Base-by-base conservation (phyloP, 1,140 invertebrate species). In the Tetramorium alpestre region DNA sequence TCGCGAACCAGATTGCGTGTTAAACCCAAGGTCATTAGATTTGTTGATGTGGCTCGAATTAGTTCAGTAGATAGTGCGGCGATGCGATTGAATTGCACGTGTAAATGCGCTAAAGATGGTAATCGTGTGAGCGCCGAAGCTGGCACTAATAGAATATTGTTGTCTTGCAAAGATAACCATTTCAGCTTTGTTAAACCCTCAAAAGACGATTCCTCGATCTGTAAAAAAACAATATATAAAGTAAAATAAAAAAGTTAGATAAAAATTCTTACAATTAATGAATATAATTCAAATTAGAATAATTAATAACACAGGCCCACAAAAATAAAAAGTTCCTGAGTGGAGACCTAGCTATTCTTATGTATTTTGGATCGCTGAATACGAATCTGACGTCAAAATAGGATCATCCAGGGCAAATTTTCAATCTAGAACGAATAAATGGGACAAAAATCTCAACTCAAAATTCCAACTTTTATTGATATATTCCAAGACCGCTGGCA, bases 1-100 rank as follows among this genome's bases (percentile, higher is more conserved):
- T 99, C 98, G 60, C 98, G 96, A 16, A 99, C 98, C 1, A 99
- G 97, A 94, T 99, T 99, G 86, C 98, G 96, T 0, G 97, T 97
- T 22, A 99, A 93, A 7, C 97, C 96, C 38, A 98, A 93, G n/a
- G 96, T 97, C 0, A 97, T 96, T 10, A 96, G 93, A 22, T 92
- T 94, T 0, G 95, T 91, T n/a, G 95, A 94, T 13, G 96, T 93
- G 1, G 97, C 96, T 77, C 96, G 95, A 10, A 98, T 94, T 70
- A 98, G 97, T 87, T 98, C 97, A n/a, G 96, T 96, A 0, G 98
- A 98, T 7, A 99, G 94, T 3, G 98, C 98, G 0, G 98, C 97
- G 7, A 99, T 97, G 87, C 98, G 96, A 94, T 99, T 99, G 93
- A 97, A 98, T 87, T 98, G 98, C 87, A 99, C 93, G 90, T 97